Conservation (phyloP, 2,113 vertebrate genomes). For the Corapipo altera region DNA sequence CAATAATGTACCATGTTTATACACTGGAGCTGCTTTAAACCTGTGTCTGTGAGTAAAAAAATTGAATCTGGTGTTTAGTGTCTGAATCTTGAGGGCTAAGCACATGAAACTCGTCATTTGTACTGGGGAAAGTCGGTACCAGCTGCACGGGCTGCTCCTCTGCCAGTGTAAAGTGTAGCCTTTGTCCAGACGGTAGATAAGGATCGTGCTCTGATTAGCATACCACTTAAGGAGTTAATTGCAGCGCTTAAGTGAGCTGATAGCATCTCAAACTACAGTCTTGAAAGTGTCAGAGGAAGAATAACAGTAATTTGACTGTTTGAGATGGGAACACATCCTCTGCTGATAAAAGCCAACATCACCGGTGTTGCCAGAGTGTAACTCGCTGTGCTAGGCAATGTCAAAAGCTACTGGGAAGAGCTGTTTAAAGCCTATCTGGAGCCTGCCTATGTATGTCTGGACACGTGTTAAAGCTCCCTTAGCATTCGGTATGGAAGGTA, state of each 20-base stretch:
- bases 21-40: not conserved
- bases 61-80: not conserved
- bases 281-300: slow-evolving; percentile 22
- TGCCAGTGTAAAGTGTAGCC: not conserved
- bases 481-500: not conserved
- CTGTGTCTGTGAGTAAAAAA: not conserved
- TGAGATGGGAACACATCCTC: not conserved
- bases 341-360: not conserved
- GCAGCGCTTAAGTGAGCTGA: not conserved
- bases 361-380: not conserved
- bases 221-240: slow-evolving; percentile 4
- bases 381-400: not conserved
- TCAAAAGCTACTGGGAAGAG: not conserved
- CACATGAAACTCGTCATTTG: not conserved
- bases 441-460: not conserved
- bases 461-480: not conserved
- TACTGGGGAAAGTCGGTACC: not conserved
- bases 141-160: not conserved
- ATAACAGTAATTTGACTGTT: not conserved
- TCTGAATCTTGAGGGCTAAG: not conserved
- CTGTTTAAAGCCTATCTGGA: not conserved
- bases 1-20: not conserved
- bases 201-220: not conserved
- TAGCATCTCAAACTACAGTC: not conserved
- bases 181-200: not conserved